Evolutionary conservation across 2,113 vertebrate genomes (phyloP).

Genomic region (Cyphomyrus discorhynchus): DNA sequence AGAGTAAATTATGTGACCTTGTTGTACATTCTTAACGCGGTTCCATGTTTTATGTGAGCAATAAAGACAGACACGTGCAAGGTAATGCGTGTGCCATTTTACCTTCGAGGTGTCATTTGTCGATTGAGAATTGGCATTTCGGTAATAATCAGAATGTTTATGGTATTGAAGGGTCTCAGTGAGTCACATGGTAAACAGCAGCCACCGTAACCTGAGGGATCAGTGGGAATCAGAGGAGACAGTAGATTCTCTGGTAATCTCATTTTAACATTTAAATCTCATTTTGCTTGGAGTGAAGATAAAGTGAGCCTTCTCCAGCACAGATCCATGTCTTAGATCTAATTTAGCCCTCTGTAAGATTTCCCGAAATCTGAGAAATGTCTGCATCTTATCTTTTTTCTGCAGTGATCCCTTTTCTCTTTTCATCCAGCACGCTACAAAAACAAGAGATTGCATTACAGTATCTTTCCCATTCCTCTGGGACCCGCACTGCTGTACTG

Average conservation of each 20-base stretch:
- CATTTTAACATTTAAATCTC: constrained; percentile 3
- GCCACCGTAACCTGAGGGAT: neutral
- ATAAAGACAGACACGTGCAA: neutral
- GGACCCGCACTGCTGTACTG: neutral
- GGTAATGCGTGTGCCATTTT: neutral
- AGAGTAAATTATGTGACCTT: neutral
- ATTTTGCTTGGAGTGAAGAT: neutral
- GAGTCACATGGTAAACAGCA: neutral
- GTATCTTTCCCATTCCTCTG: neutral
- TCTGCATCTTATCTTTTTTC: neutral
- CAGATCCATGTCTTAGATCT: neutral
- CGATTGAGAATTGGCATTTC: neutral
- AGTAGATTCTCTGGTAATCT: neutral
- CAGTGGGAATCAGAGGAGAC: neutral
- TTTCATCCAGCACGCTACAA: neutral
- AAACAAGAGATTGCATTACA: neutral
- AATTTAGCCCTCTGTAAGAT: neutral
- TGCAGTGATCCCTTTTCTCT: neutral
- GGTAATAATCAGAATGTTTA: neutral
- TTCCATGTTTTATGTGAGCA: neutral
- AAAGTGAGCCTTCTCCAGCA: neutral
- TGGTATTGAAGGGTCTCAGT: neutral
- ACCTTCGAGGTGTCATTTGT: neutral
- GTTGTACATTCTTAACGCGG: neutral
- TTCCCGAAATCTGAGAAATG: neutral